These are phyloP conservation scores for Bombus huntii DNA, from an alignment of 1,140 invertebrate species.

Conservation along the genomic window DNA sequence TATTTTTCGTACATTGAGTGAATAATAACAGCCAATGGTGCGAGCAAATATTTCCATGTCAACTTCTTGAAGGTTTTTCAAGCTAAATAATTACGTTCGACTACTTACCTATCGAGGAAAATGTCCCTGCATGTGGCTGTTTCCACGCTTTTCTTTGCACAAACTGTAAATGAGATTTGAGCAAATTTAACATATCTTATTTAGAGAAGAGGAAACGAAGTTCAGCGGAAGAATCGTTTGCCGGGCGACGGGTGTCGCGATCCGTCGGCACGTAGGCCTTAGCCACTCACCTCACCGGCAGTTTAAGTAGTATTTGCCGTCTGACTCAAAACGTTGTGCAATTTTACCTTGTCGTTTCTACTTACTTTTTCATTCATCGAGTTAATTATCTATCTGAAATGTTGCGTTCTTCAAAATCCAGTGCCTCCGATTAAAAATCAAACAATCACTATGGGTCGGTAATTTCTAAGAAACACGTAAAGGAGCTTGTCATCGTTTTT, in stretches of 20 bases:
- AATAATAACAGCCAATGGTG: background rate
- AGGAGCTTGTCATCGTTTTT: background rate
- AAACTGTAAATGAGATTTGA: background rate
- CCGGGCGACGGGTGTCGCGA: conserved; percentile 68
- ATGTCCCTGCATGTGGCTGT: background rate
- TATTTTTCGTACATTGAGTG: too few relatives aligned
- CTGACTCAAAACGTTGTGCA: background rate
- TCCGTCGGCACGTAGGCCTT: conserved; percentile 67
- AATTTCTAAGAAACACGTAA: background rate
- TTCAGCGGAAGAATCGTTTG: background rate
- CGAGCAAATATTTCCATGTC: background rate
- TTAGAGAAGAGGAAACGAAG: background rate
- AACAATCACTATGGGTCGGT: too few relatives aligned
- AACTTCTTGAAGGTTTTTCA: background rate
- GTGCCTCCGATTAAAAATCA: background rate
- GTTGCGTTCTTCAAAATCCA: background rate
- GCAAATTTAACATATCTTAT: background rate
- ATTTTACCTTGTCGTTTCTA: background rate
- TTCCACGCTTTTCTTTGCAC: background rate
- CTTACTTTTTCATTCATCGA: background rate
- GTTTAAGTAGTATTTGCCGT: conserved; percentile 29
- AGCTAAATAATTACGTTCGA: background rate
- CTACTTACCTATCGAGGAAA: background rate
- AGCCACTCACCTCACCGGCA: background rate
- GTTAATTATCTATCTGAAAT: background rate